Base-by-base conservation (phyloP, 1,140 invertebrate genomes). In the Aethina tumida region DNA sequence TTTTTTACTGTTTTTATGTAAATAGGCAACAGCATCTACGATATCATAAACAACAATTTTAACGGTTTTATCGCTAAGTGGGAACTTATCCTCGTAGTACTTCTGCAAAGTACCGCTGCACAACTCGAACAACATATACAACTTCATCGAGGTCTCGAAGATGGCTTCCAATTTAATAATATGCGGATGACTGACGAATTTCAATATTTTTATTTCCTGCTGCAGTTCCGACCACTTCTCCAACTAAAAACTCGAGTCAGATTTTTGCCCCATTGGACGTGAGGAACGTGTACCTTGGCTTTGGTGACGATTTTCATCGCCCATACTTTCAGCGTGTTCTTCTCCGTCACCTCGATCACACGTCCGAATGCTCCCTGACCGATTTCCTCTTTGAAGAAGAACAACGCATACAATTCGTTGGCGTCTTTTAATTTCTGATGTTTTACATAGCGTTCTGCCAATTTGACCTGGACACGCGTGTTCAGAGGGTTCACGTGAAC, bases 261-360 rank as follows among this genome's bases (percentile, higher is more conserved):
- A 35, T 19, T 36, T 12, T 26, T 34, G 19, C 18, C 20, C 6
- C 6, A 30, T 19, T 22, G 18, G n/a, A 47, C 29, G 30, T 25
- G 21, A 39, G 22, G n/a, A 31, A 25, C 13, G 32, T 47, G 59
- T 59, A 68, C 68, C 54, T 66, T 63, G 47, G 64, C 60, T 53
- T 71, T 73, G 41, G 64, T 61, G 16, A 74, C 59, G 16, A 64
- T 60, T 59, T 74, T 74, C 40, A 73, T 69, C 4, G 70, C 71
- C 64, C 67, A 71, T 19, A 50, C 41, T 30, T 53, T 46, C 2
- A 49, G 51, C 4, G 56, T 65, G 5, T 47, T 40, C 35, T 54
- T 65, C 37, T 70, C 62, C 17, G 42, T 52, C 1, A 66, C 66
- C 37, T 60, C 41, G 34, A 65, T 56, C 5, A 74, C 71, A 35